Percentiles rank a stretch among this genome's conserved stretches.
Evolutionary conservation across 2,888 invertebrate species (phyloP).

Genomic region (Pherbina coryleti): DNA sequence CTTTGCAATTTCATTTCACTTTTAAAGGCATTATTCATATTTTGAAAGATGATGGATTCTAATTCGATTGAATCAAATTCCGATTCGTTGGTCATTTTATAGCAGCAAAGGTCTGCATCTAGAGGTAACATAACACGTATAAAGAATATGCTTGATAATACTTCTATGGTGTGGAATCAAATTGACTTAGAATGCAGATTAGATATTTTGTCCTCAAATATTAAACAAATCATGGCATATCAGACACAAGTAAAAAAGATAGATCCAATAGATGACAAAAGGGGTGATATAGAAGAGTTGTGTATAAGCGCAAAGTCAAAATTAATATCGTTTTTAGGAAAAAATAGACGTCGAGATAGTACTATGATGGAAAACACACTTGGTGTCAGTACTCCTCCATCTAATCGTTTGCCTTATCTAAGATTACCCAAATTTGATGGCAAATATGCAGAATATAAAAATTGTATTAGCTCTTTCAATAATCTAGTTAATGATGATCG

Average conservation of each 20-base stretch:
- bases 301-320: slow-evolving; percentile 28
- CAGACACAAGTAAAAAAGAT: slow-evolving; percentile 36
- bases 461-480: slow-evolving; percentile 27
- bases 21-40: too few species aligned
- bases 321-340: neutral
- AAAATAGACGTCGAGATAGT: neutral
- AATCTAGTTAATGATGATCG: neutral
- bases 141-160: neutral
- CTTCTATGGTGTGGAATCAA: neutral
- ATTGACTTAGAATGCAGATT: slow-evolving; percentile 36
- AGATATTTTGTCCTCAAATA: slow-evolving; percentile 36
- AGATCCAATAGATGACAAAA: slow-evolving; percentile 17
- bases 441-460: slow-evolving; percentile 37
- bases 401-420: too few species aligned
- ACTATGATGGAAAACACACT: neutral
- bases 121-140: neutral
- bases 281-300: slow-evolving; percentile 32
- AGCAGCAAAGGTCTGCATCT: neutral
- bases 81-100: too few species aligned
- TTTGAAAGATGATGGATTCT: too few species aligned
- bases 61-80: too few species aligned
- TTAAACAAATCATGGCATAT: slow-evolving; percentile 36
- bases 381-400: too few species aligned
- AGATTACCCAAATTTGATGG: slow-evolving; percentile 35
- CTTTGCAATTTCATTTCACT: too few species aligned